These are phyloP conservation scores for Cephus runcator DNA, from an alignment of 2,888 invertebrate genomes.

Conservation along the genomic window DNA sequence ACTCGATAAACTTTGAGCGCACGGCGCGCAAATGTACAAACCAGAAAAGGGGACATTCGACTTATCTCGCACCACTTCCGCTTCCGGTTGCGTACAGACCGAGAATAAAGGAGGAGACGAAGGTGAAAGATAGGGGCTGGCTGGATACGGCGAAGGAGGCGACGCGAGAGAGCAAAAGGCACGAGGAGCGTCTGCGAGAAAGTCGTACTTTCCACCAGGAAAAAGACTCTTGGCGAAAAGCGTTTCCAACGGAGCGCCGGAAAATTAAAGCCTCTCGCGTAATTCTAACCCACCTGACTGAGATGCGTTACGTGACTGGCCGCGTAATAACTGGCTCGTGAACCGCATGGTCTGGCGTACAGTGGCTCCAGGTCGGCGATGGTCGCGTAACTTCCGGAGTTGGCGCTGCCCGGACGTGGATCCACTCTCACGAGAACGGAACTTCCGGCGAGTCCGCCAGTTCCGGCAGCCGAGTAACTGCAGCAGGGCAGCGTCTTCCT, in stretches of 20 bases:
- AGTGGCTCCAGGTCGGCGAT: slow-evolving; percentile 79
- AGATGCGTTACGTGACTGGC: slow-evolving; percentile 82
- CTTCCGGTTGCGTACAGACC: slow-evolving; percentile 34
- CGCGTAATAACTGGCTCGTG: slow-evolving; percentile 80
- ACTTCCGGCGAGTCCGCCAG: slow-evolving; percentile 77
- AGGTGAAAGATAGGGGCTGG: slow-evolving; percentile 17
- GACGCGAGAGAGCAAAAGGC: slow-evolving; percentile 23
- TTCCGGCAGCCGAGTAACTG: slow-evolving; percentile 82
- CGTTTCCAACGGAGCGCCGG: slow-evolving; percentile 17
- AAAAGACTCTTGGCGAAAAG: slow-evolving; percentile 25
- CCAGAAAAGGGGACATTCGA: slow-evolving; percentile 22
- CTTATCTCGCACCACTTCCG: slow-evolving; percentile 50
- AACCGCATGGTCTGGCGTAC: slow-evolving; percentile 68
- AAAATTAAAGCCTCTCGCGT: background rate
- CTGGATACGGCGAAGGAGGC: slow-evolving; percentile 21
- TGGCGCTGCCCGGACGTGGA: slow-evolving; percentile 79
- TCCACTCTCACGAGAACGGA: slow-evolving; percentile 79
- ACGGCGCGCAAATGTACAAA: slow-evolving; percentile 27
- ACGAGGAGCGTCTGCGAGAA: slow-evolving; percentile 10
- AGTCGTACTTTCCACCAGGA: slow-evolving; percentile 46
- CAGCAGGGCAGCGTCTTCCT: slow-evolving; percentile 68
- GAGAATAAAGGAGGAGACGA: slow-evolving; percentile 3
- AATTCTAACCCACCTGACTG: slow-evolving; percentile 70
- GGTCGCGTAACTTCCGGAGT: slow-evolving; percentile 84
- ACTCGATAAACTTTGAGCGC: slow-evolving; percentile 61